Evolutionary conservation across 2,113 vertebrate genomes (phyloP).

Genomic region (Myotis yumanensis): DNA sequence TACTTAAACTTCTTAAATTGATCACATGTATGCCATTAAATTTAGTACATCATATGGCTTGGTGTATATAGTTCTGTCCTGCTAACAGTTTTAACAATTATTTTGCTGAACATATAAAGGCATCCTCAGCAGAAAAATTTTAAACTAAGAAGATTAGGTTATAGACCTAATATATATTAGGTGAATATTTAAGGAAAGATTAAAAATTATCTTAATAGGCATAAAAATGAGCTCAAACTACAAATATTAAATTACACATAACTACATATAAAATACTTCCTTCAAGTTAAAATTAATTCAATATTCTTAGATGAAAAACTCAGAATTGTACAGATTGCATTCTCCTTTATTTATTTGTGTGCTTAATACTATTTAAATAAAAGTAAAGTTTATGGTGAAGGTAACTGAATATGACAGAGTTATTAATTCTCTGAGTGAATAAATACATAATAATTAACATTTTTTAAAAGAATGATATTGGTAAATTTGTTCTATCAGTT

Average conservation of each 20-base stretch:
- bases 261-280: not conserved
- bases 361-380: slow-evolving; percentile 29
- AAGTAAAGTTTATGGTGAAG: not conserved
- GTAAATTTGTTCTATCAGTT: not conserved
- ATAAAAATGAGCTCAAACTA: slow-evolving; percentile 1
- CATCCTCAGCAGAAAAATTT: not conserved
- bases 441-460: not conserved
- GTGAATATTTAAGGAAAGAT: not conserved
- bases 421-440: not conserved
- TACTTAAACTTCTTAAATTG: not conserved
- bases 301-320: not conserved
- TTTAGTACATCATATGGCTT: not conserved
- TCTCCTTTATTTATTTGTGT: not conserved
- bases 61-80: not conserved
- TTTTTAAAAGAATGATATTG: not conserved
- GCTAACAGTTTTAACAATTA: not conserved
- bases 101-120: not conserved
- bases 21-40: not conserved
- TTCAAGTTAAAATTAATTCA: slow-evolving; percentile 19
- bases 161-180: not conserved
- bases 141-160: not conserved
- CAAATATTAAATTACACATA: not conserved
- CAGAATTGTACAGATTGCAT: not conserved
- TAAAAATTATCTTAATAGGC: not conserved
- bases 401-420: not conserved